A percentile compares a stretch with the other conserved stretches of the same genome.
phyloP scores from a whole-genome alignment of 2,113 vertebrate species.

The Lagopus leucura region DNA sequence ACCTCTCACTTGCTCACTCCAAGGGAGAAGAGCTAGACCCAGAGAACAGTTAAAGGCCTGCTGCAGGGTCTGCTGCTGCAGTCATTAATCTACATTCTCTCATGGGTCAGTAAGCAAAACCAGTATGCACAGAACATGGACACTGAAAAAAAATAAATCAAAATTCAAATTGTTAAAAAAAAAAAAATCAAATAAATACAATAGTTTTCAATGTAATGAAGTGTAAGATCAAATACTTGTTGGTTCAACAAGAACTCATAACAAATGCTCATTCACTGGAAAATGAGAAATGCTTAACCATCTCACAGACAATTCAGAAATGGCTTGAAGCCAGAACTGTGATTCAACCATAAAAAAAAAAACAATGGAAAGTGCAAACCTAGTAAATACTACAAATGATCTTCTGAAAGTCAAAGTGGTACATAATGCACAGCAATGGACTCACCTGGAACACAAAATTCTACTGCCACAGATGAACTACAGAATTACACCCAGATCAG shows the following conservation, averaged over 20 bases:
- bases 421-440: neutral
- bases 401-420: neutral
- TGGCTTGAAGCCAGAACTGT: neutral
- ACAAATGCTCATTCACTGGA: neutral
- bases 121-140: fast-evolving
- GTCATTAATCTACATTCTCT: neutral
- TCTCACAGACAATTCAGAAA: neutral
- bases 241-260: neutral
- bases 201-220: neutral
- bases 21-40: neutral
- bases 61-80: neutral
- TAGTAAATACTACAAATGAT: neutral
- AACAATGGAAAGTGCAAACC: neutral
- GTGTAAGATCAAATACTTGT: neutral
- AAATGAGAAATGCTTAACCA: neutral
- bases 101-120: neutral
- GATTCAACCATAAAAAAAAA: neutral
- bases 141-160: neutral
- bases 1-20: neutral
- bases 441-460: neutral
- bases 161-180: neutral
- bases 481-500: neutral
- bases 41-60: neutral
- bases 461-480: neutral
- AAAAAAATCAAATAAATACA: neutral